These are phyloP conservation scores for Fukomys damarensis DNA, from an alignment of 2,113 vertebrate genomes.

Conservation along the genomic window DNA sequence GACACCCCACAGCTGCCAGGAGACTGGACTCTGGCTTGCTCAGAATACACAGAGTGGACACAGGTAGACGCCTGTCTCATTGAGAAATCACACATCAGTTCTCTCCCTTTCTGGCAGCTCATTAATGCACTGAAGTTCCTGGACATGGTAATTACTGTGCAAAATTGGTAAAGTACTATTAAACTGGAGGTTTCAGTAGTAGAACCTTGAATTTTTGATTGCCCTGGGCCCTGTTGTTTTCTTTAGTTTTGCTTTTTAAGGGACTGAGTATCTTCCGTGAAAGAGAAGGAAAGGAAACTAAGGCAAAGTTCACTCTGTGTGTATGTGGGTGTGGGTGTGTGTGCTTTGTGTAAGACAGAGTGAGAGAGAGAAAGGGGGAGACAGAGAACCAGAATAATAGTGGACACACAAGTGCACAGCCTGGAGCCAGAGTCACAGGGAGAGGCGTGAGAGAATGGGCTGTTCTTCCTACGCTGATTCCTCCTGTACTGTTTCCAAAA, in stretches of 20 bases:
- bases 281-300: background rate
- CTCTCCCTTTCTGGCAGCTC: background rate
- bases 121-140: background rate
- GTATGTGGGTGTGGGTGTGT: background rate
- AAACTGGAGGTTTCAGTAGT: background rate
- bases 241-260: background rate
- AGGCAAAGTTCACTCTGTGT: background rate
- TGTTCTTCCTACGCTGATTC: rapidly evolving
- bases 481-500: rapidly evolving
- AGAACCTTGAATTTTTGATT: too few relatives aligned
- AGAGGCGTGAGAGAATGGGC: rapidly evolving
- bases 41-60: background rate
- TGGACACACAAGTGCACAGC: rapidly evolving
- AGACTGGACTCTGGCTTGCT: background rate
- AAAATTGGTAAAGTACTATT: background rate
- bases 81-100: background rate
- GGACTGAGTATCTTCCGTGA: background rate
- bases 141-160: background rate
- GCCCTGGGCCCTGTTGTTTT: background rate
- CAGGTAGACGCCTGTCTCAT: background rate
- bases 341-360: background rate
- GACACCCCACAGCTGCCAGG: rapidly evolving
- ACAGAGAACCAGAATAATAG: background rate
- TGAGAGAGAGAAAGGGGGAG: background rate
- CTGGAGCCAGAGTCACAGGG: background rate